These are phyloP conservation scores for Margarornis squamiger DNA, from an alignment of 2,797 vertebrate species.

Conservation along the genomic window DNA sequence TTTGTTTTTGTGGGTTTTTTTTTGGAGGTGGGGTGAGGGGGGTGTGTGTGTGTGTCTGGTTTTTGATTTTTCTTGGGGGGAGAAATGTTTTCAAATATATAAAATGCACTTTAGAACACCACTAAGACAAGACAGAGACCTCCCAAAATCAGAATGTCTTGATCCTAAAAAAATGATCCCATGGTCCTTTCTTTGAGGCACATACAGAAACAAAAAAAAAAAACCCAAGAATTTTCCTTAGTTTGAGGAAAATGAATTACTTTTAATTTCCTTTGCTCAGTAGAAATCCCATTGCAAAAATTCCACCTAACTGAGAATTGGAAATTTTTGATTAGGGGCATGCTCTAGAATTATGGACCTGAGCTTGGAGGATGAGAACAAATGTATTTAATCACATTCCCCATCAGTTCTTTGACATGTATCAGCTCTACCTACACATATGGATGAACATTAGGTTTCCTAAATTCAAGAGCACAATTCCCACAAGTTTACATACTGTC, in stretches of 20 bases:
- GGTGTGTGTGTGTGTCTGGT: too few relatives aligned
- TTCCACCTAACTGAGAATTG: background rate
- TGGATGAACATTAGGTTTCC: background rate
- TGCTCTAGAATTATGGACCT: background rate
- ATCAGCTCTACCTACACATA: background rate
- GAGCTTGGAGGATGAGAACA: background rate
- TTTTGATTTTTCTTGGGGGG: background rate
- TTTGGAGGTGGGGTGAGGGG: too few relatives aligned
- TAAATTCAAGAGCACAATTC: background rate
- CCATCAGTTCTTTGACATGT: background rate
- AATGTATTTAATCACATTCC: background rate
- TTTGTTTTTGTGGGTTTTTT: too few relatives aligned
- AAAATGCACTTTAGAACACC: background rate
- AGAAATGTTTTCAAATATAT: background rate
- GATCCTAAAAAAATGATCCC: background rate
- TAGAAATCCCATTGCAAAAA: background rate
- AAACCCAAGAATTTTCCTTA: background rate
- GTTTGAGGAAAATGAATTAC: background rate
- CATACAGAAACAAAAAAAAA: background rate
- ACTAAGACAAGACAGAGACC: background rate
- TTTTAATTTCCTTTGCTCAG: background rate
- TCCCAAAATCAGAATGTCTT: background rate
- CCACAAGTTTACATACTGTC: background rate
- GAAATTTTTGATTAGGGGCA: background rate
- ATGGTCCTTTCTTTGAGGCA: background rate